These are phyloP conservation scores for Drosophila lini DNA, from an alignment of 1,140 invertebrate species.

Conservation along the genomic window DNA sequence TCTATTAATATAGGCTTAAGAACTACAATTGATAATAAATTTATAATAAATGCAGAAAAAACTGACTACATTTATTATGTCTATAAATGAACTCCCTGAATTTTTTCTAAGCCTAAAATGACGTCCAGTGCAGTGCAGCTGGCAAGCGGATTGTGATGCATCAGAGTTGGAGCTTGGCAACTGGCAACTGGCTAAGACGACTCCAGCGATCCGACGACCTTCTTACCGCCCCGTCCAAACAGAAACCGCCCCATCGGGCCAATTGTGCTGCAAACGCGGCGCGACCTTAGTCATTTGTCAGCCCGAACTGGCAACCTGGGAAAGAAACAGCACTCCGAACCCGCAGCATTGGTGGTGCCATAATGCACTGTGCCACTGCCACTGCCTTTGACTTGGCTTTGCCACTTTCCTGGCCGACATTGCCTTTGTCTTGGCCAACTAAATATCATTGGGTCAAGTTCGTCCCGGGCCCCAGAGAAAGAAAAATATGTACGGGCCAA, in stretches of 20 bases:
- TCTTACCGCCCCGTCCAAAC: conserved; percentile 76
- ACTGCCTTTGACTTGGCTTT: conserved; percentile 32
- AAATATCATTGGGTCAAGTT: conserved; percentile 83
- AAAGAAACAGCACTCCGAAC: conserved; percentile 29
- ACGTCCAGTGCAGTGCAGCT: conserved; percentile 37
- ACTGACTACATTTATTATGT: too few relatives aligned
- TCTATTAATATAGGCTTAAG: too few relatives aligned
- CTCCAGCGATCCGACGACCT: conserved; percentile 64
- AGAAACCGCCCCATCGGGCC: conserved; percentile 66
- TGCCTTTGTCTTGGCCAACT: conserved; percentile 54
- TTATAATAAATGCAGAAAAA: too few relatives aligned
- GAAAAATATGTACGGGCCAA: conserved; percentile 19
- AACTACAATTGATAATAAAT: too few relatives aligned
- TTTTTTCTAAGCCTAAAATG: neutral
- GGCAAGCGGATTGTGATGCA: conserved; percentile 36
- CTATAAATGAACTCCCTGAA: too few relatives aligned
- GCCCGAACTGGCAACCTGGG: conserved; percentile 57
- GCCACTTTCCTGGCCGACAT: conserved; percentile 67
- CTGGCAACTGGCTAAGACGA: conserved; percentile 34
- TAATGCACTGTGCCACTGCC: conserved; percentile 45
- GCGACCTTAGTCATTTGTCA: conserved; percentile 81
- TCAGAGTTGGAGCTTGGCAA: conserved; percentile 33
- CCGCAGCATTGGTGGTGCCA: conserved; percentile 17
- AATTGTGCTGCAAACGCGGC: conserved; percentile 61
- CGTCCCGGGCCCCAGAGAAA: conserved; percentile 40